Base-by-base conservation (phyloP, 2,113 vertebrate genomes). In the Chrysochloris asiatica region DNA sequence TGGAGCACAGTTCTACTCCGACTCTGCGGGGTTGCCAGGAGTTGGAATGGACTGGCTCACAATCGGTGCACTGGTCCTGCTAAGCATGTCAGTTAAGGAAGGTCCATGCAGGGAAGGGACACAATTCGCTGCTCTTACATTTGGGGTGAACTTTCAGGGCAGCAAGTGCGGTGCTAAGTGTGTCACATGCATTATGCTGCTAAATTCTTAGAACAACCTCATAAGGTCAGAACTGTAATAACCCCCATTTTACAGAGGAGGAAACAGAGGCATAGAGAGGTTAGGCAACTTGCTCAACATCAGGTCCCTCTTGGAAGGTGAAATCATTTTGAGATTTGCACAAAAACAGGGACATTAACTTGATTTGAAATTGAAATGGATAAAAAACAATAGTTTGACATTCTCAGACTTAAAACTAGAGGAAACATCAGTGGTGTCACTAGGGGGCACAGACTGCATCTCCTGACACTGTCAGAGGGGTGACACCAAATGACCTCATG, bases 121-220 rank as follows among this genome's bases (percentile, higher is more conserved):
- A 45, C 14, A 1, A 22, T 19, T 45, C 19, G 9, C 30, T 19
- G 36, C 48, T 36, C 67, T 19, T 41, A 48, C 50, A 50, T 4
- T 9, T n/a, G 41, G 78, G 30, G n/a, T 0, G 22, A 54, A 24
- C 10, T 36, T 28, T 30, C 9, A 56, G 5, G 1, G 7, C 30
- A 52, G 43, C 0, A 13, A 22, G 43, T 41, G 24, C 41, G 2
- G 30, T 22, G 30, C 1, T 16, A 13, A 12, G 0, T 0, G 1
- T 8, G n/a, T 43, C 54, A 12, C 0, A 0, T 0, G 9, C 19
- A 6, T 26, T 1, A 7, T 0, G 17, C 7, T 2, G 0, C n/a
- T 6, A 8, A 8, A 7, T 41, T 75, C 33, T 38, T 26, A 41
- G 4, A 24, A 6, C 28, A 26, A 4, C 3, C 36, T 19, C 41